A percentile compares a stretch with the other conserved stretches of the same genome.
Conservation (phyloP, 35 echinoderm and acorn worm species). For the Patiria miniata region DNA sequence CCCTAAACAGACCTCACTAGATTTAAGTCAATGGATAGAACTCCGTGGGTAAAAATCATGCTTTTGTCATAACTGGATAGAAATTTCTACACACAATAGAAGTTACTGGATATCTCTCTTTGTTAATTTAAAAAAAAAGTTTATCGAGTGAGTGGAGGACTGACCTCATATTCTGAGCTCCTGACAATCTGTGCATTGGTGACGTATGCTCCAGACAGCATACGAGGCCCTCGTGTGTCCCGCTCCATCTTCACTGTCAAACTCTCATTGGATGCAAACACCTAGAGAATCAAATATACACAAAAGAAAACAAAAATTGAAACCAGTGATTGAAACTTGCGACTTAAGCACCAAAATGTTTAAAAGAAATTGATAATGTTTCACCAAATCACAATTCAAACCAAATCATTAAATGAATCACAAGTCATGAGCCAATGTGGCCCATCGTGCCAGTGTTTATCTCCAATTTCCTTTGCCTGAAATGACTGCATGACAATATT, state of each 20-base stretch:
- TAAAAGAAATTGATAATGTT: not conserved
- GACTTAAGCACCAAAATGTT: too few relatives aligned
- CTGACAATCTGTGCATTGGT: constrained; percentile 32
- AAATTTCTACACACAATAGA: too few relatives aligned
- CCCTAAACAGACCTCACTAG: too few relatives aligned
- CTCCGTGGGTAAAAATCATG: too few relatives aligned
- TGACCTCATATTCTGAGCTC: constrained; percentile 12
- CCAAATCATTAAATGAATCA: not conserved
- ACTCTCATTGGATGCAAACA: not conserved
- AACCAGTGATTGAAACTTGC: not conserved
- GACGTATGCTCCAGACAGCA: constrained; percentile 35
- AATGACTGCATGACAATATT: not conserved
- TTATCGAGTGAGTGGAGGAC: not conserved
- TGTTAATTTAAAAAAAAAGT: not conserved
- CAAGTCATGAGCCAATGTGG: too few relatives aligned
- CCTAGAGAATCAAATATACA: not conserved
- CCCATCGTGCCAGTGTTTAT: too few relatives aligned
- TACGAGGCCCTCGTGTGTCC: constrained; percentile 10
- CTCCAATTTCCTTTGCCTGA: not conserved
- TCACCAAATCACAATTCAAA: not conserved
- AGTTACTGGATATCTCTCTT: not conserved
- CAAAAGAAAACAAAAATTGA: not conserved
- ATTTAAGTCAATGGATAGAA: too few relatives aligned
- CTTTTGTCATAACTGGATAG: too few relatives aligned
- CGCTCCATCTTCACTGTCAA: constrained; percentile 26